A percentile compares a stretch with the other conserved stretches of the same genome.
Conservation (phyloP, 2,888 invertebrate species). For the Abrostola triplasia region DNA sequence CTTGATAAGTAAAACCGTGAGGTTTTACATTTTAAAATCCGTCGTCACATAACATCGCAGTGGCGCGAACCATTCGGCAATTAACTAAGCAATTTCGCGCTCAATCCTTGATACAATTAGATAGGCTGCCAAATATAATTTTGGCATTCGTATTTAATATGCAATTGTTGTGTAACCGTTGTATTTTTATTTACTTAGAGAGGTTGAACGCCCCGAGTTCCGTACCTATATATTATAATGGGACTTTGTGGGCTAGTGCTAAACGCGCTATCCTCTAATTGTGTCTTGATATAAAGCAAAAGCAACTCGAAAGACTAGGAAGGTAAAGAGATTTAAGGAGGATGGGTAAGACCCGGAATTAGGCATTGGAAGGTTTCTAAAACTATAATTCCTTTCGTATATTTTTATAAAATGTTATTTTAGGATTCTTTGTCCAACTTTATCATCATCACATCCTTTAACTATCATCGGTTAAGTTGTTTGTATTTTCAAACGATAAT, state of each 20-base stretch:
- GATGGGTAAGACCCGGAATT: conserved; percentile 1
- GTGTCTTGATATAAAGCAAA: neutral
- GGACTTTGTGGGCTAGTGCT: neutral
- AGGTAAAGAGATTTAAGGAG: neutral
- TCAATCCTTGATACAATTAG: neutral
- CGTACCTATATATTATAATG: neutral
- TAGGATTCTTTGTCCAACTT: neutral
- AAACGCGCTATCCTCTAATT: neutral
- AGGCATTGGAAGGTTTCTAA: neutral
- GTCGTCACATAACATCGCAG: too few species aligned
- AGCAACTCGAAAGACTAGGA: neutral
- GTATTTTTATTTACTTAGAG: neutral
- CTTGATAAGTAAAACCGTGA: too few species aligned
- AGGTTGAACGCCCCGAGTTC: neutral
- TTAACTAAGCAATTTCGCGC: neutral
- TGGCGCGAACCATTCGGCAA: too few species aligned
- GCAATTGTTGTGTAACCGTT: neutral
- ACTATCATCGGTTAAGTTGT: neutral
- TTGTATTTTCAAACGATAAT: too few species aligned
- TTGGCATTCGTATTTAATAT: neutral
- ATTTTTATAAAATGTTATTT: neutral
- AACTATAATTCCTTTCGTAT: neutral
- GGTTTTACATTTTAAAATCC: too few species aligned
- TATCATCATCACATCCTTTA: too few species aligned
- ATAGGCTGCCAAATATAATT: neutral